phyloP scores from a whole-genome alignment of 2,888 invertebrate genomes.

The Macrophya alboannulata region DNA sequence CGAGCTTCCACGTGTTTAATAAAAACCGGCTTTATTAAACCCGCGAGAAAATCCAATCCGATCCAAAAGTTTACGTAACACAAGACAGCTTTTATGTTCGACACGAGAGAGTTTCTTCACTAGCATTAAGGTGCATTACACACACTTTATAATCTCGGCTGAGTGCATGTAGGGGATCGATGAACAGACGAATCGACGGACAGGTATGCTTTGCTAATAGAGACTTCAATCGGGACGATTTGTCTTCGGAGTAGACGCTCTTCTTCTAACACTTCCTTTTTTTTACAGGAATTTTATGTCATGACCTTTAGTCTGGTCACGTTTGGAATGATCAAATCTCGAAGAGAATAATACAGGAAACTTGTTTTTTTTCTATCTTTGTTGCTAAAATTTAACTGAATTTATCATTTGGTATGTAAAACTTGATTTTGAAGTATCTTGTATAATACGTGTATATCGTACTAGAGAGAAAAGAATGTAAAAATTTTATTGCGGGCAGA shows the following conservation, averaged over 20 bases:
- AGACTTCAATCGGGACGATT: constrained; percentile 20
- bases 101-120: constrained; percentile 63
- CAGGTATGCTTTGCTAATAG: constrained; percentile 3
- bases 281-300: background rate
- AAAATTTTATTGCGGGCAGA: background rate
- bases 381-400: background rate
- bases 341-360: background rate
- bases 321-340: constrained; percentile 29
- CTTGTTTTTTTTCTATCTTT: background rate
- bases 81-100: constrained; percentile 53
- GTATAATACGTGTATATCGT: background rate
- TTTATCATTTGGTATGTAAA: background rate
- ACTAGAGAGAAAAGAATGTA: background rate
- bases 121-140: constrained; percentile 57
- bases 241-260: constrained; percentile 17
- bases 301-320: constrained; percentile 16
- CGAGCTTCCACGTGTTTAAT: constrained; percentile 58
- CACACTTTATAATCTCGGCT: constrained; percentile 7
- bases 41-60: constrained; percentile 69
- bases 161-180: constrained; percentile 18
- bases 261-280: constrained; percentile 26
- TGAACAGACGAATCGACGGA: constrained; percentile 16
- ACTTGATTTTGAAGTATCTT: constrained; percentile 11
- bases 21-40: constrained; percentile 72
- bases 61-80: constrained; percentile 71